Conservation (phyloP, 2,797 vertebrate species). For the Phoxinus dragarum region DNA sequence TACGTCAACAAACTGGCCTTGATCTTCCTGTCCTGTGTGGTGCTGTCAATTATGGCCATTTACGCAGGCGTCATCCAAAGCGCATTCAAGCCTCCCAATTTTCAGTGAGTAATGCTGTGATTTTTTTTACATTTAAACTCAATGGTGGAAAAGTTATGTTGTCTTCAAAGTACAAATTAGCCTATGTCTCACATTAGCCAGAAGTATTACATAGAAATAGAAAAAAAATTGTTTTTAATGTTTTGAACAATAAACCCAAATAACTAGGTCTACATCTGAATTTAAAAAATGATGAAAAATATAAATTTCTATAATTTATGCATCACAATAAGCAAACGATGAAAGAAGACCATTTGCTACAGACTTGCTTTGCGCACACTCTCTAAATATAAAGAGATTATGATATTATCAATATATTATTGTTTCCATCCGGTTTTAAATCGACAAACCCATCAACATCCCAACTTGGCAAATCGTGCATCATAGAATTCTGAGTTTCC, state of each 20-base stretch:
- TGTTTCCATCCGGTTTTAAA: background rate
- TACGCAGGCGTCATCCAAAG: constrained; percentile 93
- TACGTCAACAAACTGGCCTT: constrained; percentile 96
- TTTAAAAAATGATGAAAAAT: background rate
- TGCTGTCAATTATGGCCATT: constrained; percentile 93
- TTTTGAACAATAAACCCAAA: background rate
- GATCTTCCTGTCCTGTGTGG: constrained; percentile 93
- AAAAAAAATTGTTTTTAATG: no score
- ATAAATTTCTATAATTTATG: background rate
- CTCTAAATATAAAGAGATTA: background rate
- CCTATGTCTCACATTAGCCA: background rate
- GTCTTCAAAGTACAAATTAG: background rate
- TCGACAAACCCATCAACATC: background rate
- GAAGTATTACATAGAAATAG: background rate
- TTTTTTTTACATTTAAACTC: constrained; percentile 12
- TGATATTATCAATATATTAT: background rate
- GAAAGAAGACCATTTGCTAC: background rate
- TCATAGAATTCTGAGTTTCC: background rate
- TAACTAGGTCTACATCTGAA: background rate
- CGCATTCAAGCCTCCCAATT: constrained; percentile 80
- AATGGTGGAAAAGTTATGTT: background rate
- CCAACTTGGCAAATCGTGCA: background rate
- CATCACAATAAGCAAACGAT: background rate
- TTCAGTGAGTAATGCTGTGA: constrained; percentile 80
- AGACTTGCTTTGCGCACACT: background rate